Evolutionary conservation across 92 coral and sea anemone species (phyloP), one percentile per base, ranked within the genome.

Genomic region (Heteractis magnifica): DNA sequence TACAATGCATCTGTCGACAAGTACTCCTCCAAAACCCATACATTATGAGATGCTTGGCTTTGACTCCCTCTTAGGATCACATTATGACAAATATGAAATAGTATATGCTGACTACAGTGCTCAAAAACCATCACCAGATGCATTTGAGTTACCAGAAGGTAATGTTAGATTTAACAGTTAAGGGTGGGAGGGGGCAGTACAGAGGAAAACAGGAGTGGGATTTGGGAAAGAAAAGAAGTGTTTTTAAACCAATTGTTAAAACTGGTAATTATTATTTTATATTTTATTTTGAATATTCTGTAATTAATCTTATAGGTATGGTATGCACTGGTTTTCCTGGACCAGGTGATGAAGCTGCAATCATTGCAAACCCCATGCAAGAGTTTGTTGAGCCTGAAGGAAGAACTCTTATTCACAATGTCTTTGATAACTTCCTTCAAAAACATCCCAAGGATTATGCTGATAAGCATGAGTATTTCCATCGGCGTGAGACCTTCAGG

Each of bases 41-140:
- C 98, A 91, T 65, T 95, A 95, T 81, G 98, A 95, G 85, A 96
- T 96, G 98, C 87, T 90, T 34, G 99, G 99, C 50, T 94, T 75
- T 81, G 99, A 96, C 86, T 82, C 87, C 5, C 91, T 96, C 23
- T 71, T 96, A 60, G 98, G 99, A 14, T 96, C 99, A 1, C 99
- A 96, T 82, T 96, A 88, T 86, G 99, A 96, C 81, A 84, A 96
- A 80, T 96, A 96, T 83, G 94, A 90, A 65, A 50, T 96, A 70
- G 94, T 88, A 23, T 96, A 92, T 82, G 75, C 79, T 10, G 82
- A 79, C 72, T 96, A 88, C 79, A 73, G 88, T 7, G 34, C 81
- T 56, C 50, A 77, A 9, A 56, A 79, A 80, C 99, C 99, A 20
- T 83, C 92, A 5, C 86, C 85, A 18, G 56, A 71, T 6, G 82